Base-by-base conservation (phyloP, 2,888 invertebrate species). In the Alcis repandata region DNA sequence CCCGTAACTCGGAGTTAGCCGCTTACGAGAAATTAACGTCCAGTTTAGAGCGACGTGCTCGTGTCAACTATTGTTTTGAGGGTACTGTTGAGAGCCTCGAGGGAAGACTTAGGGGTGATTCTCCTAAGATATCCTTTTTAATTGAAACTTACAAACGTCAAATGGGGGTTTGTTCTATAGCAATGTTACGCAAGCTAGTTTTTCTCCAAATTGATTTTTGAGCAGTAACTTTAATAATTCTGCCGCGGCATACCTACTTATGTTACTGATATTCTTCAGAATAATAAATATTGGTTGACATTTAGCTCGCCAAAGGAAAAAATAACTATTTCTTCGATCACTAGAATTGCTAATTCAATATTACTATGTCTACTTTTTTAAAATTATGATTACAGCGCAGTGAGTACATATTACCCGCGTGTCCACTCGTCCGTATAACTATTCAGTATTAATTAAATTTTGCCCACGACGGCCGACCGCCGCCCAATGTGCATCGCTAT, bases 1-100 rank as follows among this genome's bases (percentile, higher is more conserved):
- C 82, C 87, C 85, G 89, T 90, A 90, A 90, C 89, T 89, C 79
- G 86, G 85, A 80, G 80, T 85, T 83, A 86, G 84, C 82, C 80
- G 86, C 82, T 82, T 83, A 86, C 84, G 84, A 82, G 86, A 85
- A 84, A 86, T 89, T 89, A 89, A 79, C 86, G 90, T 87, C 86
- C 83, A 85, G 84, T 86, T 84, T 76, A 81, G 79, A 81, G 62
- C 57, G 67, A 67, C 65, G 60, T 54, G 68, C 57, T 66, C 57
- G 58, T 59, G 67, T 69, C 67, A 57, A 67, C 66, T 60, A 52
- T 54, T 68, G 57, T 65, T 65, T 64, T 45, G 65, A 54, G 48
- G 10, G 19, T 17, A 32, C 11, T 4, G 1, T 11, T 32, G n/a
- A n/a, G n/a, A n/a, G n/a, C n/a, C 49, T 15, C n/a, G 20, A 51